phyloP scores from a whole-genome alignment of 1,140 invertebrate species.

The Caerostris darwini region DNA sequence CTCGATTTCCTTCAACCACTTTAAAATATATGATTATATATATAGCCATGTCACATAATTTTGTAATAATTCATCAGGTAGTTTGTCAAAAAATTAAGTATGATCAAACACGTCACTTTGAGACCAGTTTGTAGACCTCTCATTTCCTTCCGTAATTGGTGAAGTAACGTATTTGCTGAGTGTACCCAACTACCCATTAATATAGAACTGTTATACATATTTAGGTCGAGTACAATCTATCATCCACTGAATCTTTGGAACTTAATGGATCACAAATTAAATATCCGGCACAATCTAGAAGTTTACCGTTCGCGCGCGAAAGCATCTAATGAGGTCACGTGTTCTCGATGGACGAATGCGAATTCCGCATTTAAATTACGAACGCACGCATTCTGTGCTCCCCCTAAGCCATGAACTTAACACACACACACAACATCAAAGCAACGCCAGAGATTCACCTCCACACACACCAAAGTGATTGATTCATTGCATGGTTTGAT shows the following conservation, averaged over 20 bases:
- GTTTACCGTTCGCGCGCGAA: not conserved
- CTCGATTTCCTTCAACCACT: no score
- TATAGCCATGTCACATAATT: no score
- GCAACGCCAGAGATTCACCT: not conserved
- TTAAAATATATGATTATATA: no score
- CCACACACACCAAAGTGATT: slow-evolving; percentile 17
- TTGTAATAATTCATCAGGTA: no score
- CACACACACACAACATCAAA: not conserved
- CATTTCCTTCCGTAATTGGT: not conserved
- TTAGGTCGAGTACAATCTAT: slow-evolving; percentile 11
- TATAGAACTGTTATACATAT: not conserved
- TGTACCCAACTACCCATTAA: not conserved
- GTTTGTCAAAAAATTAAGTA: no score
- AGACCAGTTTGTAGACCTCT: no score
- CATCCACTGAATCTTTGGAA: not conserved
- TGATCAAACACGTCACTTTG: no score
- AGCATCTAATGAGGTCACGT: slow-evolving; percentile 57
- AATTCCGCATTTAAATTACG: slow-evolving; percentile 3
- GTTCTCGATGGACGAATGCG: slow-evolving; percentile 60
- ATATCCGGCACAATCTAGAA: not conserved
- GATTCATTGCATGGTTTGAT: slow-evolving; percentile 51
- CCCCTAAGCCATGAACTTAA: not conserved
- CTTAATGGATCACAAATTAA: not conserved
- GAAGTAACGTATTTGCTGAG: not conserved
- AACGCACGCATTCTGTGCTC: slow-evolving; percentile 28